Evolutionary conservation across 2,888 invertebrate genomes (phyloP).

Genomic region (Tipula confusa): DNA sequence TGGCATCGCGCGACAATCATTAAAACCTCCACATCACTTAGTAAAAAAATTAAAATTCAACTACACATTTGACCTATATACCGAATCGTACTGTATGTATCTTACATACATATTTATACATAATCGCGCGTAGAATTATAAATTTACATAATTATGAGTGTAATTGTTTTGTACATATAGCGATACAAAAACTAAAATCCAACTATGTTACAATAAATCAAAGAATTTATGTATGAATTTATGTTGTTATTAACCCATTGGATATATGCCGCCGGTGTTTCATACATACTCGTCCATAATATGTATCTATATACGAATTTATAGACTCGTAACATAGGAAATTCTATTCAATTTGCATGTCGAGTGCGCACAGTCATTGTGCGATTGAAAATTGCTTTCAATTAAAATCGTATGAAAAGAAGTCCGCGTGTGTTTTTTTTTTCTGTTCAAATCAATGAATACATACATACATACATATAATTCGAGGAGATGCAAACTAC

Average conservation of each 20-base stretch:
- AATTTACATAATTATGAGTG: background rate
- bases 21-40: background rate
- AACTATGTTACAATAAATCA: background rate
- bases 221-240: background rate
- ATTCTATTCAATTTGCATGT: slow-evolving; percentile 1
- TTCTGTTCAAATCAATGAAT: background rate
- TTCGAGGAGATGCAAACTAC: background rate
- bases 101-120: background rate
- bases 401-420: background rate
- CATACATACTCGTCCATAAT: background rate
- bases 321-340: background rate
- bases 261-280: background rate
- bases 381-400: background rate
- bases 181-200: background rate
- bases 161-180: slow-evolving; percentile 3
- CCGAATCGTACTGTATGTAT: background rate
- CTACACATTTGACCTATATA: slow-evolving; percentile 8
- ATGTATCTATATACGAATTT: too few relatives aligned
- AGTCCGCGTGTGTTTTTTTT: background rate
- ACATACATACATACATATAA: too few relatives aligned
- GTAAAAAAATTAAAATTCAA: background rate
- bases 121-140: background rate
- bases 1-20: background rate
- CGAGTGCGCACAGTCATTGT: background rate
- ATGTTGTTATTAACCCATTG: background rate